Evolutionary conservation across 2,797 vertebrate species (phyloP), one percentile per base, ranked within the genome.

Genomic region (Holocentrus rufus): DNA sequence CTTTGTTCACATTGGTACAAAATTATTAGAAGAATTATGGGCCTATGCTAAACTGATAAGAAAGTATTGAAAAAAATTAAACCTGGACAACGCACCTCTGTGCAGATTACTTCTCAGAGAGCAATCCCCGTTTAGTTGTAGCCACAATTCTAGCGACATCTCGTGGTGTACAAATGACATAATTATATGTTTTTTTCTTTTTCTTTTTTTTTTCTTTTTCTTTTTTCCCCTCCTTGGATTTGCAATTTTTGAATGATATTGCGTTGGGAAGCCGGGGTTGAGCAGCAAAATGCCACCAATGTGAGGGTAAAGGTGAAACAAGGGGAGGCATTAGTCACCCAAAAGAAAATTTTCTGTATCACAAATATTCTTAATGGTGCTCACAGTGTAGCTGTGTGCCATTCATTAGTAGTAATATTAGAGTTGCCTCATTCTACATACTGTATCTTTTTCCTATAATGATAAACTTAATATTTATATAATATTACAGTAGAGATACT

Each of bases 131-230:
- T 1, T 49, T 49, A n/a, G 17, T 49, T n/a, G 4, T 27, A 64
- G 9, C 14, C 14, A 52, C 17, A 60, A 15, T 30, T 31, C 25
- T 49, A 53, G 87, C 82, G 87, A 74, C 86, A 87, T 65, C 89
- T 14, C 60, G 87, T 83, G 91, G 87, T 20, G 4, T 9, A 20
- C 5, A 30, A 22, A 20, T 25, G 81, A 46, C 18, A 56, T 8
- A 49, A 23, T 20, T 4, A 27, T 27, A 27, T 27, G 2, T 27
- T 27, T 27, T 27, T 27, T 27, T 27, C 25, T 27, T 27, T 4
- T 27, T 27, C 25, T 27, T 27, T 27, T 27, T 27, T 27, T 27
- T 27, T 27, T 27, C 25, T 27, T 27, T 4, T 27, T 27, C 25
- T 27, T 27, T 27, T 27, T 27, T 27, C 4, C 2, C 25, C 25